phyloP scores from a whole-genome alignment of 2,888 invertebrate genomes.

The Plutella xylostella region DNA sequence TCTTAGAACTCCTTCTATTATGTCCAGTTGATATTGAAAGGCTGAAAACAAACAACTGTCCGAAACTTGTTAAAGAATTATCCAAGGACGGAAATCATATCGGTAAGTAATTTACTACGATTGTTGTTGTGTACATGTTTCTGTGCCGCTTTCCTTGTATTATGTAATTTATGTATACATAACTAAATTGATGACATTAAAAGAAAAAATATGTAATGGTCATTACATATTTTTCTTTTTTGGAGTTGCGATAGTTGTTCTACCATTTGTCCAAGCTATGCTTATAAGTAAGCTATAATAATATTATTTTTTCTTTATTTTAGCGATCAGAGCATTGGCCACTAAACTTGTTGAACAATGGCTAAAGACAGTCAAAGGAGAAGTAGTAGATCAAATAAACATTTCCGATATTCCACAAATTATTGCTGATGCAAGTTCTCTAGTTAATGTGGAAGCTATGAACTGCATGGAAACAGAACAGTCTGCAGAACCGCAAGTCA shows the following conservation, averaged over 20 bases:
- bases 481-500: conserved; percentile 15
- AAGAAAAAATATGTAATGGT: too few species aligned
- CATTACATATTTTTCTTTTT: too few species aligned
- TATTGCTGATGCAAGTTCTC: conserved; percentile 35
- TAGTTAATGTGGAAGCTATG: conserved; percentile 23
- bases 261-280: too few species aligned
- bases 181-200: too few species aligned
- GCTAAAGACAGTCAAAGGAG: conserved; percentile 89
- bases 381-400: conserved; percentile 62
- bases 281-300: too few species aligned
- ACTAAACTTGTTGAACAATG: conserved; percentile 88
- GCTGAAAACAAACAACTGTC: conserved; percentile 90
- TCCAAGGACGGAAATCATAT: conserved; percentile 85
- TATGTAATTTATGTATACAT: not conserved
- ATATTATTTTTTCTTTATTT: conserved; percentile 28
- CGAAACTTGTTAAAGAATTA: conserved; percentile 90
- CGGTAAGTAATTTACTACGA: too few species aligned
- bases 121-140: too few species aligned
- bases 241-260: too few species aligned
- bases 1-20: conserved; percentile 84
- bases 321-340: conserved; percentile 83
- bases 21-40: conserved; percentile 93
- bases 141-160: not conserved
- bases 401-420: conserved; percentile 48
- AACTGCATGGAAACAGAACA: conserved; percentile 22